phyloP scores from a whole-genome alignment of 1,140 invertebrate species.

The Kradibia gibbosae region DNA sequence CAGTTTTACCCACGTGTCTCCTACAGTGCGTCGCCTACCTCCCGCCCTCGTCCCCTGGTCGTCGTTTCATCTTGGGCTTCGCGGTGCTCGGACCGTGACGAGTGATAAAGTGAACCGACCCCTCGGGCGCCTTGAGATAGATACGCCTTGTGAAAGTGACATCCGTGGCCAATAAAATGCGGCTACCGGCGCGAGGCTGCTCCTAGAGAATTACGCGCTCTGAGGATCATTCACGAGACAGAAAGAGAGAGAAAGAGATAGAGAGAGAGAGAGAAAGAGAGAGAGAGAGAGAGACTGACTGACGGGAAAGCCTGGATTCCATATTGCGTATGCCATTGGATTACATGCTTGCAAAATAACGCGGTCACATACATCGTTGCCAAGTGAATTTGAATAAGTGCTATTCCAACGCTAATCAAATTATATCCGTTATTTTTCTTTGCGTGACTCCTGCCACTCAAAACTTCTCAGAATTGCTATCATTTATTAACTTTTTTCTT shows the following conservation, averaged over 20 bases:
- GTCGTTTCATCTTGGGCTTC: no score
- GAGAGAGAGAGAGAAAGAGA: not conserved
- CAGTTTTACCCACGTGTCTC: not conserved
- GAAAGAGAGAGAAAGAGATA: not conserved
- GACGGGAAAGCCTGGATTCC: not conserved
- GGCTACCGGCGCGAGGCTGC: not conserved
- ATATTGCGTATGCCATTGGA: constrained; percentile 7
- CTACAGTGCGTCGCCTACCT: not conserved
- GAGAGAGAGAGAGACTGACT: no score
- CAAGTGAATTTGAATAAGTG: not conserved
- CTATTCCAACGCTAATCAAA: not conserved
- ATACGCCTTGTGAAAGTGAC: constrained; percentile 30
- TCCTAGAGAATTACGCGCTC: not conserved
- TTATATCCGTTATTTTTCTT: constrained; percentile 1
- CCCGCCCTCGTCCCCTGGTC: no score
- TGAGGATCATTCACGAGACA: not conserved
- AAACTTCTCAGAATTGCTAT: not conserved
- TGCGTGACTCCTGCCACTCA: not conserved
- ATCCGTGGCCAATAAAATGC: not conserved
- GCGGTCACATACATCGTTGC: no score
- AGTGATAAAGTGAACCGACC: not conserved
- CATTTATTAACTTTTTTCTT: not conserved
- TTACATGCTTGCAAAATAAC: not conserved
- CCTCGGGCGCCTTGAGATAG: not conserved
- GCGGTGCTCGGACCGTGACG: not conserved